A percentile compares a stretch with the other conserved stretches of the same genome.
These are phyloP conservation scores for Camponotus floridanus DNA, from an alignment of 1,140 invertebrate genomes.

Conservation along the genomic window DNA sequence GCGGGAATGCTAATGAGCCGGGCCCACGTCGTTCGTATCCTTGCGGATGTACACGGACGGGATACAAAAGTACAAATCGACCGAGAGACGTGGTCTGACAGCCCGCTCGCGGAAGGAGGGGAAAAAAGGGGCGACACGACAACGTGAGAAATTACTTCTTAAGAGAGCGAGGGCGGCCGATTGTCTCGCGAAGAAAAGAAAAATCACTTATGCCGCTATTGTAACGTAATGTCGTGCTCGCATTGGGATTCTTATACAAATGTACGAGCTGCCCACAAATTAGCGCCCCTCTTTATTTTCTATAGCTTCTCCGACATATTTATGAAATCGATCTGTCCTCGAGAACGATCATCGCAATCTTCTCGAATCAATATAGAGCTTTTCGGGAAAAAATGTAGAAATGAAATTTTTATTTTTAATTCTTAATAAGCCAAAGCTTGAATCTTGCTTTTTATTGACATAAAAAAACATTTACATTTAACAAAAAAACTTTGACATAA, in stretches of 20 bases:
- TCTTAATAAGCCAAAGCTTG: neutral
- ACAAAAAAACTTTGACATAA: too few relatives aligned
- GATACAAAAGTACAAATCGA: conserved; percentile 67
- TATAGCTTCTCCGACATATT: neutral
- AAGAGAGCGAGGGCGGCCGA: conserved; percentile 40
- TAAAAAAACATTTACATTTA: too few relatives aligned
- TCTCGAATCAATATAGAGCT: too few relatives aligned
- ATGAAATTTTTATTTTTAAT: neutral
- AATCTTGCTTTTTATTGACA: neutral
- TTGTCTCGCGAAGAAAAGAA: conserved; percentile 53
- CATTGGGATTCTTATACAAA: conserved; percentile 15
- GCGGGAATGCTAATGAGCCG: conserved; percentile 70
- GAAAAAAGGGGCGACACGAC: neutral
- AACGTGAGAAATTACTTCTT: conserved; percentile 60
- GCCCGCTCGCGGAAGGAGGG: neutral
- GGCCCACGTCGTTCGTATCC: conserved; percentile 44
- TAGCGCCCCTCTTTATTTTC: neutral
- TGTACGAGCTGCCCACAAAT: neutral
- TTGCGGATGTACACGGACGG: conserved; percentile 29
- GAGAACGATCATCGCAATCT: neutral
- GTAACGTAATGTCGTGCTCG: neutral
- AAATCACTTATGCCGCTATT: conserved; percentile 46
- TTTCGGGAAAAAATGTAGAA: neutral
- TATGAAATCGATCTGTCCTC: neutral
- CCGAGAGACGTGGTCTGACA: conserved; percentile 48